Evolutionary conservation across 2,888 invertebrate genomes (phyloP).

Genomic region (Volucella bombylans): DNA sequence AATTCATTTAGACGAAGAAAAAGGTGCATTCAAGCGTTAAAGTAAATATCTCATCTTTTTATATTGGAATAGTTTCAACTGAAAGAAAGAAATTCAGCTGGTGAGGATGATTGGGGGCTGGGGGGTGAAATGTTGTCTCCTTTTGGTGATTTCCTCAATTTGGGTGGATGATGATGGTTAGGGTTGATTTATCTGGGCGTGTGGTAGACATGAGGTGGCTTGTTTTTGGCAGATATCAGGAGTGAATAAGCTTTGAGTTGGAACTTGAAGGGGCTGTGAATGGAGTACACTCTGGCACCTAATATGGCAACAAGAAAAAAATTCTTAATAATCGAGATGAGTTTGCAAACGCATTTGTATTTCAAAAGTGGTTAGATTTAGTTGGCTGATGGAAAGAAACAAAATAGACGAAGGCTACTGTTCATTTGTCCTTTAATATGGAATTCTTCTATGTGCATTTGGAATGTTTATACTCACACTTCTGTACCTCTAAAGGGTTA

Average conservation of each 20-base stretch:
- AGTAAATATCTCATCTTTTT: slow-evolving; percentile 74
- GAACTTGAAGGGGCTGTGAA: slow-evolving; percentile 37
- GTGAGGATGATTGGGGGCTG: slow-evolving; percentile 36
- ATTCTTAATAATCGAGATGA: slow-evolving; percentile 23
- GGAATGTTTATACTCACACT: too few species aligned
- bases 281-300: slow-evolving; percentile 51
- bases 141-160: not conserved
- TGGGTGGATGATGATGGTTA: slow-evolving; percentile 39
- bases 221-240: slow-evolving; percentile 51
- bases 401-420: too few species aligned
- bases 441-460: too few species aligned
- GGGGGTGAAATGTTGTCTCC: not conserved
- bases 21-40: slow-evolving; percentile 74
- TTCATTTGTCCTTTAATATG: too few species aligned
- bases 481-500: too few species aligned
- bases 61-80: slow-evolving; percentile 74
- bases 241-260: slow-evolving; percentile 48
- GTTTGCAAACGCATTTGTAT: too few species aligned
- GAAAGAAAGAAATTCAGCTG: slow-evolving; percentile 52
- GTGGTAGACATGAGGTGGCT: slow-evolving; percentile 17
- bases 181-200: slow-evolving; percentile 31
- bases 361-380: too few species aligned
- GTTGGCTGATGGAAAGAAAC: too few species aligned
- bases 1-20: slow-evolving; percentile 73
- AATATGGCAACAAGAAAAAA: slow-evolving; percentile 30